Evolutionary conservation across 2,888 invertebrate genomes (phyloP).

Genomic region (Philereme vetulata): DNA sequence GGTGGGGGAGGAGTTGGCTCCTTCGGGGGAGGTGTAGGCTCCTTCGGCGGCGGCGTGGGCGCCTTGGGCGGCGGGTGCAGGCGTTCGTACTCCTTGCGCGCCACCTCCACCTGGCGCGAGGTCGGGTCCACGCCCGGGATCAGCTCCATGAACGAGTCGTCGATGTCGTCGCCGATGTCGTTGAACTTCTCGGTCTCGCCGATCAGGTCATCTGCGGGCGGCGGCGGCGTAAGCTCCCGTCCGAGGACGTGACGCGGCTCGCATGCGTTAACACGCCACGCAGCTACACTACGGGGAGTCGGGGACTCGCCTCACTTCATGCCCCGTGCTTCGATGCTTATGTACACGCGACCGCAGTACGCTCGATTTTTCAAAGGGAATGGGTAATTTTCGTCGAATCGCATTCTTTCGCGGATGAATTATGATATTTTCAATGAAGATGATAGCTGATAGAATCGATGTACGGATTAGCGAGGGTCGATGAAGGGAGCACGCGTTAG

Average conservation of each 20-base stretch:
- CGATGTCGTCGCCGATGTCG: slow-evolving; percentile 96
- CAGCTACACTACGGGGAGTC: slow-evolving; percentile 53
- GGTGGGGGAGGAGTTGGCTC: slow-evolving; percentile 45
- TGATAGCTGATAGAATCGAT: slow-evolving; percentile 81
- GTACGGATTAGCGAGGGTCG: slow-evolving; percentile 51
- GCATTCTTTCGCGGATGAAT: slow-evolving; percentile 25
- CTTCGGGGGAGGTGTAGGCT: slow-evolving; percentile 38
- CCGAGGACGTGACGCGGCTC: slow-evolving; percentile 34
- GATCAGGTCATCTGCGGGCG: slow-evolving; percentile 91
- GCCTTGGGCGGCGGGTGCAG: slow-evolving; percentile 43
- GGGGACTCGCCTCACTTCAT: slow-evolving; percentile 44
- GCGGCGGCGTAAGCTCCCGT: slow-evolving; percentile 51
- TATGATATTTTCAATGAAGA: slow-evolving; percentile 44
- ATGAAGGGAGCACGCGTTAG: slow-evolving; percentile 70
- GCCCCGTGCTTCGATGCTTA: slow-evolving; percentile 66
- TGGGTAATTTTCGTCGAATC: slow-evolving; percentile 9
- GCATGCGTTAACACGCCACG: slow-evolving; percentile 59
- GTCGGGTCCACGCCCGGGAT: slow-evolving; percentile 84
- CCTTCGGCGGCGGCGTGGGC: slow-evolving; percentile 47
- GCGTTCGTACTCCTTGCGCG: slow-evolving; percentile 61
- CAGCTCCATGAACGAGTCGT: slow-evolving; percentile 95
- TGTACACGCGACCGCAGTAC: slow-evolving; percentile 46
- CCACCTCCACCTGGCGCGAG: slow-evolving; percentile 59
- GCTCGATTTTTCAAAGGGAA: slow-evolving; percentile 9
- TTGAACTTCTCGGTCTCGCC: slow-evolving; percentile 95